Base-by-base conservation (phyloP, 2,113 vertebrate species). In the Zingel zingel region DNA sequence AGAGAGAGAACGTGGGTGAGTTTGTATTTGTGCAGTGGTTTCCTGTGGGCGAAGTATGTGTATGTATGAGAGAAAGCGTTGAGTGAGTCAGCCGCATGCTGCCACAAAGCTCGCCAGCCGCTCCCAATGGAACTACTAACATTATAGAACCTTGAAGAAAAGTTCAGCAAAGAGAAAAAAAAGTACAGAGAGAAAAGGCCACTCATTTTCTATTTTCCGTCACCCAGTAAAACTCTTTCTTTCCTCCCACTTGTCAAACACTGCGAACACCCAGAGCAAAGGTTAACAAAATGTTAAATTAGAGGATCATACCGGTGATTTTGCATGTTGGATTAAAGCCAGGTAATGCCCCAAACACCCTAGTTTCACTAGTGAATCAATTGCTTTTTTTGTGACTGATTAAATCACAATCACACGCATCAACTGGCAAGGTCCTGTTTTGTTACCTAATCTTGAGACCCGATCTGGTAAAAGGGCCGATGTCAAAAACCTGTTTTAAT, bases 161-260 rank as follows among this genome's bases (percentile, higher is more conserved):
- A 72, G 47, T 3, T 21, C 45, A 56, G 13, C 47, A 56, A 7
- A 63, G n/a, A 63, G 19, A 45, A n/a, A 33, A 15, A 48, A 33
- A 3, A 66, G 53, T 11, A 43, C 39, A 43, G 39, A 58, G 39
- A 57, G 45, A 25, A 48, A 33, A n/a, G 4, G 56, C 51, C 21
- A 9, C 5, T 33, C 10, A 18, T 48, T 33, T 23, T 59, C 6
- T 12, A 12, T 10, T 39, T 50, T 56, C 54, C 25, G 1, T 72
- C 65, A 58, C 9, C 21, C 30, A 16, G 43, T 53, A 0, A 61
- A 69, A 51, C 3, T 19, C 16, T 68, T 57, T 33, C 14, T 23
- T 36, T 84, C 77, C 86, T 83, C 90, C 90, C 74, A 76, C 88
- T 88, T 88, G 64, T 58, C 73, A 91, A 91, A 91, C 80, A 87